A percentile compares a stretch with the other conserved stretches of the same genome.
Conservation (phyloP, 2,888 invertebrate species). For the Eristalis intricaria region DNA sequence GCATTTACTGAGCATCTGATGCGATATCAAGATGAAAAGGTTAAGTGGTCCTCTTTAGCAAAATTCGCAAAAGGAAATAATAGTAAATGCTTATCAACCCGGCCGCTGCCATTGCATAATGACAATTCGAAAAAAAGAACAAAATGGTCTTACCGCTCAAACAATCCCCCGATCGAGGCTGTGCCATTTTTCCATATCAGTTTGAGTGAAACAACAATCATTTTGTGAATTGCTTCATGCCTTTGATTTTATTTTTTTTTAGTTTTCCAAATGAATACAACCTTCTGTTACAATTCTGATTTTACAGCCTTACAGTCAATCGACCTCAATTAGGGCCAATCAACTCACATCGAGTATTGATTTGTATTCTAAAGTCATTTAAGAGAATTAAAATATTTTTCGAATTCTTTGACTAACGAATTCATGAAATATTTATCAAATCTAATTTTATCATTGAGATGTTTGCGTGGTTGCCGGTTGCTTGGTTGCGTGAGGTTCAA, state of each 20-base stretch:
- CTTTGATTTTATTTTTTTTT: neutral
- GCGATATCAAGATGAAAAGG: neutral
- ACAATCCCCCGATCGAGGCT: neutral
- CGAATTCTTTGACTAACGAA: neutral
- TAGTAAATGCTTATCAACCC: neutral
- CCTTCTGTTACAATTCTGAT: slow-evolving; percentile 1
- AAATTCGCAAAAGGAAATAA: neutral
- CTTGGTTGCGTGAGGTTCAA: neutral
- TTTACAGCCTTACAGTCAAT: neutral
- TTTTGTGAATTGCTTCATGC: neutral
- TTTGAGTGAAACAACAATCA: neutral
- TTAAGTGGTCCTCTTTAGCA: neutral
- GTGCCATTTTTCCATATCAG: neutral
- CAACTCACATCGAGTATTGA: neutral
- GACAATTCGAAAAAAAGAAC: neutral
- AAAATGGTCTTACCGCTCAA: neutral
- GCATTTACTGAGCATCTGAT: neutral
- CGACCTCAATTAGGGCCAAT: slow-evolving; percentile 15
- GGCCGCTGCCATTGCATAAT: neutral
- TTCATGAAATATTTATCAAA: slow-evolving; percentile 17
- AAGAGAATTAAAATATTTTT: slow-evolving; percentile 6
- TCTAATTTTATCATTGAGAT: neutral
- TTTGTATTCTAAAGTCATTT: neutral
- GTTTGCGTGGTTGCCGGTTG: neutral
- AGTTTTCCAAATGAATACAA: neutral